These are phyloP conservation scores for Drosophila bunnanda DNA, from an alignment of 2,888 invertebrate species.

Conservation along the genomic window DNA sequence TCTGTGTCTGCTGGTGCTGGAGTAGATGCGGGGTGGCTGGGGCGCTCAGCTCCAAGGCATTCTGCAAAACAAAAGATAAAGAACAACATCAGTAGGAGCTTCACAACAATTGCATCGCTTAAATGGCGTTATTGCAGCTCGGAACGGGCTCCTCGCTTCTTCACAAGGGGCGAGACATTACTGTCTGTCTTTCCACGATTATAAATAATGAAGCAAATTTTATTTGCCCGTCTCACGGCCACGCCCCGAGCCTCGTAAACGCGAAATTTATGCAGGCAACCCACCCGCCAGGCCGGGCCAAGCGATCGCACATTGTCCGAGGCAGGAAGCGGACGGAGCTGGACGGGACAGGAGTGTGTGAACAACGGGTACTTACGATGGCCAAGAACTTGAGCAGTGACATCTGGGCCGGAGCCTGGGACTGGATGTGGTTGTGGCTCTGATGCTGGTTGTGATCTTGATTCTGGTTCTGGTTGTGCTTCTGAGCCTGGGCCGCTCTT, in stretches of 20 bases:
- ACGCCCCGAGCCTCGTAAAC: constrained; percentile 54
- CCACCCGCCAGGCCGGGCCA: constrained; percentile 48
- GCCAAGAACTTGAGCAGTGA: constrained; percentile 90
- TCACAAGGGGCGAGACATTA: constrained; percentile 20
- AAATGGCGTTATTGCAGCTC: constrained; percentile 9
- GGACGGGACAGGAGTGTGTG: constrained; percentile 21
- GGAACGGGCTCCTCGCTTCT: constrained; percentile 17
- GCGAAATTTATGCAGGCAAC: constrained; percentile 69
- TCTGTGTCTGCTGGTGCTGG: constrained; percentile 86
- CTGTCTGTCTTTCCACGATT: constrained; percentile 51
- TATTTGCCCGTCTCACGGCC: constrained; percentile 50
- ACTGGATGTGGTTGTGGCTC: constrained; percentile 22
- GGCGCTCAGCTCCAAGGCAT: constrained; percentile 95
- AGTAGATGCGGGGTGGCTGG: constrained; percentile 95
- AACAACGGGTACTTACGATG: constrained; percentile 88
- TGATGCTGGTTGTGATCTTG: background rate
- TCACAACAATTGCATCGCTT: constrained; percentile 22
- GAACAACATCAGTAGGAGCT: constrained; percentile 45
- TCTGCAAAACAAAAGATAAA: constrained; percentile 87
- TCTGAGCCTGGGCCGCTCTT: constrained; percentile 53
- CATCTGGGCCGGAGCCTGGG: constrained; percentile 70
- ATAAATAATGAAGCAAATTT: constrained; percentile 63
- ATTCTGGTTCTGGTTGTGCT: constrained; percentile 10
- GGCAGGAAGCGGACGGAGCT: constrained; percentile 59
- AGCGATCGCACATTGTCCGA: constrained; percentile 65